Base-by-base conservation (phyloP, 2,888 invertebrate genomes). In the Lasioglossum marginatum region DNA sequence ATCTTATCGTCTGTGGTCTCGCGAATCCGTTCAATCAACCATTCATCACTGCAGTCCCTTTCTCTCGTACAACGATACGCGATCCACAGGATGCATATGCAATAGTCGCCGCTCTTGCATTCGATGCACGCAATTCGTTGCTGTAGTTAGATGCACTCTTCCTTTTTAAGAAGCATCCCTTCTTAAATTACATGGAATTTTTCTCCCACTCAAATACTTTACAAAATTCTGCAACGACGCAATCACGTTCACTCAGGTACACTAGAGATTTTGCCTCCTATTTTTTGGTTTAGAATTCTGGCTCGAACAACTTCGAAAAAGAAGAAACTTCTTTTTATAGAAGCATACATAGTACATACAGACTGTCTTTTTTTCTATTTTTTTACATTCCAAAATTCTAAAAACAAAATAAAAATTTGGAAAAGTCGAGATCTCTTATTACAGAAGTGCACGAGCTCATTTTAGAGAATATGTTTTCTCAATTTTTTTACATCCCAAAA, bases 21-120 rank as follows among this genome's bases (percentile, higher is more conserved):
- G 37, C 45, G 45, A 73, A 82, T 83, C 72, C 31, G 31, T 68
- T 82, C 72, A 77, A 82, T 70, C 27, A 82, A 48, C 37, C 66
- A 52, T 57, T 68, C 40, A 31, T 52, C 31, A 12, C 14, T 40
- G 23, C 19, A 19, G 31, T 63, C 63, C 63, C 57, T 66, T 66
- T 66, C 66, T 66, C 70, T 12, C 40, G 23, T n/a, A 40, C n/a
- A n/a, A 31, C 63, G 63, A 31, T 63, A 6, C 27, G 63, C 37
- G 68, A 68, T 68, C 37, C 68, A 23, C 23, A 4, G 68, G 37
- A 68, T 68, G 68, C 63, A 63, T 16, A 68, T 68, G 68, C 31
- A 19, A 63, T 34, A 31, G 16, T 10, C 68, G 68, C 37, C n/a
- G 57, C 19, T 23, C 10, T 23, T 68, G 23, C 68, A 37, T 34